phyloP scores from a whole-genome alignment of 1,140 invertebrate genomes.

The Phthorimaea operculella region DNA sequence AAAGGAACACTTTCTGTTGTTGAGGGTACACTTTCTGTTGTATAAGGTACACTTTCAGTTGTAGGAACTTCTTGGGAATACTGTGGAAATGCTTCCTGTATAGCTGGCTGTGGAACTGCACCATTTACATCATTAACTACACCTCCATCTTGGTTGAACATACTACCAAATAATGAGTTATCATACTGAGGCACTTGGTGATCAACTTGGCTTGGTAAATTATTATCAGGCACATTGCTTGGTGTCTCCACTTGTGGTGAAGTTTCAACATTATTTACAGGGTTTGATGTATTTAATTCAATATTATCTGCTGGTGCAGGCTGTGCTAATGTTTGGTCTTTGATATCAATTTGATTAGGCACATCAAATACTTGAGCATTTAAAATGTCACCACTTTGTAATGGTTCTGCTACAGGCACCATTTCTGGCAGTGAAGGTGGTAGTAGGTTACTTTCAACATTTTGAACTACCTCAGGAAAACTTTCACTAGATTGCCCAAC shows the following conservation, averaged over 20 bases:
- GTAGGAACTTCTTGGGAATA: background rate
- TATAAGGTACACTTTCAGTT: slow-evolving; percentile 1
- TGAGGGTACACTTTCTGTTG: background rate
- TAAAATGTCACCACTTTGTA: background rate
- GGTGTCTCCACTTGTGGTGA: background rate
- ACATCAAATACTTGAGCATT: background rate
- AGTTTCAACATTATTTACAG: background rate
- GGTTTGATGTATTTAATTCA: background rate
- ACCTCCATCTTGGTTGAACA: slow-evolving; percentile 2
- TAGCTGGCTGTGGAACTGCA: background rate
- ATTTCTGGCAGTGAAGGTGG: background rate
- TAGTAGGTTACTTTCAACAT: too few relatives aligned
- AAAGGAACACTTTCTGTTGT: slow-evolving; percentile 7
- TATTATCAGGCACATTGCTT: background rate
- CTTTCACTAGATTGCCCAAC: background rate
- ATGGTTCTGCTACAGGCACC: background rate
- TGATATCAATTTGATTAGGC: background rate
- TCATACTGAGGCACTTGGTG: slow-evolving; percentile 2
- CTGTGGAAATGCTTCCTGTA: background rate
- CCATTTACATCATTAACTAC: background rate
- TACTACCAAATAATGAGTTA: slow-evolving; percentile 3
- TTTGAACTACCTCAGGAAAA: too few relatives aligned
- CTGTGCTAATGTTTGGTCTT: background rate
- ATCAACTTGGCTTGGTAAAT: background rate
- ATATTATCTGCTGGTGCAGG: background rate